Evolutionary conservation across 2,797 vertebrate species (phyloP), one percentile per base, ranked within the genome.

Genomic region (Hephaestus fuliginosus): DNA sequence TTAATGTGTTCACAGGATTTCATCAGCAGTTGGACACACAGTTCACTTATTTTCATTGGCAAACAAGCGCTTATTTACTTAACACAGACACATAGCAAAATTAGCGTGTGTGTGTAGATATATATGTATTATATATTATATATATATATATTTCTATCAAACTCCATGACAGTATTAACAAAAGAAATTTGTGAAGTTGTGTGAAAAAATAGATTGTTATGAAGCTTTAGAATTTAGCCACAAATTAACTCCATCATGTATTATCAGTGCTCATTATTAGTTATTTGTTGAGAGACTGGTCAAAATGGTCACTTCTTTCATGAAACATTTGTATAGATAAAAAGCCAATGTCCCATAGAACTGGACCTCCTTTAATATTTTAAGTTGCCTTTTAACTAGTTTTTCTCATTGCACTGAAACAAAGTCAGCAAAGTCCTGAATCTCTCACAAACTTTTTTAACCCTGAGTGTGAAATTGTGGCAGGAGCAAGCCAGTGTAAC

Each of bases 321-420:
- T 53, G 17, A 61, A 28, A 53, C 30, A n/a, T 46, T 14, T 9
- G 18, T 33, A 33, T 0, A 25, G 7, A 64, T 60, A 15, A 60
- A 62, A 55, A 53, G 57, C 13, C 2, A 15, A 2, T 33, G 17
- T 57, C 36, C 14, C 2, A 11, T 12, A 65, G 13, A 57, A 39
- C 13, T 25, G 8, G 63, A n/a, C 30, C 15, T 41, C 6, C 52
- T 68, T 69, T 56, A 53, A 69, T 56, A 33, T 12, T 41, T 4
- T 11, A 28, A 33, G 44, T 58, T 14, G 2, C 44, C 44, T 63
- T 60, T 55, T 20, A 63, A 53, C 12, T 48, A 49, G 28, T 78
- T 76, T 63, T 60, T 43, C 8, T 43, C 6, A 39, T 49, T 87
- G 17, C 80, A 88, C 92, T 88, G 87, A 92, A 94, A 94, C 94